Base-by-base conservation (phyloP, 1,140 invertebrate species). In the Heliconius eleuchia region DNA sequence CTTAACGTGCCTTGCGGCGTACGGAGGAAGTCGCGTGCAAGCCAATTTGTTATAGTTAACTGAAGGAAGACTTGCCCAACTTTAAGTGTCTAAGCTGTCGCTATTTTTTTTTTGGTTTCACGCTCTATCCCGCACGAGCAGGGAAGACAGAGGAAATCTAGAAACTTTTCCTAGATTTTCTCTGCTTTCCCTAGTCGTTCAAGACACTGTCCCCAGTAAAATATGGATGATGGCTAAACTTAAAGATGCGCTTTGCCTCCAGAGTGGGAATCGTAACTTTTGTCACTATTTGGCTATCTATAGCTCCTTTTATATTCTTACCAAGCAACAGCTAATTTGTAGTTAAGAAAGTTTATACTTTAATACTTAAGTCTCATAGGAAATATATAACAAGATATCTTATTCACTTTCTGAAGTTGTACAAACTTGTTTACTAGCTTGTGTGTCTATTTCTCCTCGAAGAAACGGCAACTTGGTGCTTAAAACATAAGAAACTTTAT, bases 401-500 rank as follows among this genome's bases (percentile, higher is more conserved):
- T 76, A 75, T 75, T 75, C 74, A 76, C 60, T 70, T 76, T 66
- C 57, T 66, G 39, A 71, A 76, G 57, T 76, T 70, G 37, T 76
- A 71, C 74, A 76, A 60, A 76, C 74, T 76, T 76, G 57, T 76
- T 76, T 70, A 76, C 74, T 39, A 37, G 18, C 39, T 71, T 27
- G 37, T 76, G 39, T 76, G 66, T 76, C 74, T 76, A 30, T 76
- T 50, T 30, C 34, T 70, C 60, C 18, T 70, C 60, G 74, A 76
- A 66, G 74, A 76, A 76, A 76, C 39, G 74, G 52, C 23, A 76
- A 76, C 74, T 71, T 76, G 39, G 60, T 46, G 37, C 74, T 76
- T 76, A 76, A 76, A 76, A 76, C 66, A 70, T 76, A 76, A 37
- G 39, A 19, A 76, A 76, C 57, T 76, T 76, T 60, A 75, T 75